Evolutionary conservation across 2,113 vertebrate genomes (phyloP).

Genomic region (Chrysemys picta): DNA sequence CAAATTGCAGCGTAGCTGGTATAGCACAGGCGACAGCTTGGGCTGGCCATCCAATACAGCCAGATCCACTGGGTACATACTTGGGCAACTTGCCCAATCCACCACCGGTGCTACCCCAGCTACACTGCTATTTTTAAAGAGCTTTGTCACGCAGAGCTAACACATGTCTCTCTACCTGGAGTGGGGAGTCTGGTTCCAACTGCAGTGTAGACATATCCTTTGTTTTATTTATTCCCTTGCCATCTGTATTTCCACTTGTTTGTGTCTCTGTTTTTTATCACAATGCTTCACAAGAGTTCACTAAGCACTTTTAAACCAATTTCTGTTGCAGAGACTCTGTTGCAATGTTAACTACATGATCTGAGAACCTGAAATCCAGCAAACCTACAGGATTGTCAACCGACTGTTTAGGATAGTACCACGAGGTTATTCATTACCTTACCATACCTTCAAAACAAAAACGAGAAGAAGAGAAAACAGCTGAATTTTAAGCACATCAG

Average conservation of each 20-base stretch:
- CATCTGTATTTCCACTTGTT: not conserved
- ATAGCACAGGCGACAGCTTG: not conserved
- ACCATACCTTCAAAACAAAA: not conserved
- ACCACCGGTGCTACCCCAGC: fast-evolving
- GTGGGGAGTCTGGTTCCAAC: not conserved
- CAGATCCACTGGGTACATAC: not conserved
- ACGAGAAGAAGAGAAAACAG: not conserved
- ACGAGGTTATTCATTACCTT: not conserved
- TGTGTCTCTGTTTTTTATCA: not conserved
- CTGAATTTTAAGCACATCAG: not conserved
- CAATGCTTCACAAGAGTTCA: not conserved
- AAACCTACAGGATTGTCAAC: not conserved
- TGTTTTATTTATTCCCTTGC: not conserved
- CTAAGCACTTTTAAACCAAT: not conserved
- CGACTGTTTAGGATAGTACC: not conserved
- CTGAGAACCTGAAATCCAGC: not conserved
- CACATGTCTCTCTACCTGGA: fast-evolving
- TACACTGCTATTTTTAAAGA: not conserved
- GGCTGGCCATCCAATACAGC: not conserved
- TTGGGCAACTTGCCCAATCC: not conserved
- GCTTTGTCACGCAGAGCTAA: not conserved
- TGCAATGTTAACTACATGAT: not conserved
- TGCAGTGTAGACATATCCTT: fast-evolving
- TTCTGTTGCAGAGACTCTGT: not conserved
- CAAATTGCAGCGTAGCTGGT: not conserved